phyloP scores from a whole-genome alignment of 2,888 invertebrate genomes.

The Brenthis daphne region DNA sequence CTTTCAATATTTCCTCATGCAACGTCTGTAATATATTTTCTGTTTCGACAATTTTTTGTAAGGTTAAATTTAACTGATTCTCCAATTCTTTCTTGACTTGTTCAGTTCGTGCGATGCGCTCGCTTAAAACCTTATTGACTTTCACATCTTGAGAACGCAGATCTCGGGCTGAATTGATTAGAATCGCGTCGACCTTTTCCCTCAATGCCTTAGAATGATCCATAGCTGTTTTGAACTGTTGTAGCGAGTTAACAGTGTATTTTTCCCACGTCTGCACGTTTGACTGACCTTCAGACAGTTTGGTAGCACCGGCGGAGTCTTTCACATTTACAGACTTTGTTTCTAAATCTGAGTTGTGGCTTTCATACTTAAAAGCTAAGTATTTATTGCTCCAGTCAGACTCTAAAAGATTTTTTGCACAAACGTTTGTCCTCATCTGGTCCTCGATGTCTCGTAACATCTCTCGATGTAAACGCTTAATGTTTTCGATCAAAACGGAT shows the following conservation, averaged over 20 bases:
- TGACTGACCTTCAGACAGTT: slow-evolving; percentile 91
- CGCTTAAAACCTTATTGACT: slow-evolving; percentile 88
- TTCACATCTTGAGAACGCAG: slow-evolving; percentile 90
- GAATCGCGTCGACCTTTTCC: slow-evolving; percentile 86
- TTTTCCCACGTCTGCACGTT: slow-evolving; percentile 92
- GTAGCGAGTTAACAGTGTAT: slow-evolving; percentile 88
- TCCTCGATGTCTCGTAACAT: slow-evolving; percentile 85
- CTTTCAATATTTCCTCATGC: slow-evolving; percentile 70
- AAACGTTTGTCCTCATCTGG: slow-evolving; percentile 87
- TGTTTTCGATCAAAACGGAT: slow-evolving; percentile 86
- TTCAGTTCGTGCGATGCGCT: slow-evolving; percentile 88
- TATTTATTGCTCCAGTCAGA: slow-evolving; percentile 95
- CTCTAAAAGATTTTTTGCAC: slow-evolving; percentile 90
- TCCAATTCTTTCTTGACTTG: slow-evolving; percentile 87
- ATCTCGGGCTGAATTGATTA: slow-evolving; percentile 90
- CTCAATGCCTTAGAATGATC: slow-evolving; percentile 88
- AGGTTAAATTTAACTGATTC: slow-evolving; percentile 83
- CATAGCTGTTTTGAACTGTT: slow-evolving; percentile 87
- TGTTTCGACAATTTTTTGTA: slow-evolving; percentile 69
- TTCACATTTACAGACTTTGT: slow-evolving; percentile 87
- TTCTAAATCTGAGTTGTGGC: slow-evolving; percentile 85
- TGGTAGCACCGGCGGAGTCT: slow-evolving; percentile 90
- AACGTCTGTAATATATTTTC: slow-evolving; percentile 70
- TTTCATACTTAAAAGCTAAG: slow-evolving; percentile 89
- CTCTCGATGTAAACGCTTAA: slow-evolving; percentile 83